Evolutionary conservation across 2,797 vertebrate genomes (phyloP).

Genomic region (Gallinago stenura): DNA sequence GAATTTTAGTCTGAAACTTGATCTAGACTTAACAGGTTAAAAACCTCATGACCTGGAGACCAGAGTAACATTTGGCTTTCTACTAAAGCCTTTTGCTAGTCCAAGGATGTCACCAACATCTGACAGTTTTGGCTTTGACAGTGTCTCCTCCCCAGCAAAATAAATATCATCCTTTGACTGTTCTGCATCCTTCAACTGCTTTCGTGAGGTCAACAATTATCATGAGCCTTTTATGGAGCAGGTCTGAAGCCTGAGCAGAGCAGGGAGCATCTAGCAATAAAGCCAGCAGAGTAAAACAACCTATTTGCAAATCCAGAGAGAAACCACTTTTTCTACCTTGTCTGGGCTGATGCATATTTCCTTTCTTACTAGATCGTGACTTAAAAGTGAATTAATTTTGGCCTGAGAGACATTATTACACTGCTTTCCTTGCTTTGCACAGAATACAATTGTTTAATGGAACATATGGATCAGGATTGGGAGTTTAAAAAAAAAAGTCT

Average conservation of each 20-base stretch:
- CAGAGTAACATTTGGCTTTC: background rate
- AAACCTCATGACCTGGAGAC: fast-evolving
- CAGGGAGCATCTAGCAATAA: background rate
- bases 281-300: background rate
- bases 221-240: background rate
- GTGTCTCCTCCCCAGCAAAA: background rate
- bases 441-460: background rate
- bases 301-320: background rate
- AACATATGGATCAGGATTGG: background rate
- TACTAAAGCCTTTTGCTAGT: background rate
- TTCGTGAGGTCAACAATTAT: background rate
- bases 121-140: background rate
- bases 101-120: background rate
- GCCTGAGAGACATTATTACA: background rate
- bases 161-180: background rate
- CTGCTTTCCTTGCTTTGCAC: background rate
- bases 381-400: background rate
- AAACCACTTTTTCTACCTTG: background rate
- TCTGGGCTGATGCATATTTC: background rate
- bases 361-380: background rate
- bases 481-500: background rate
- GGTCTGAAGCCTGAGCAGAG: background rate
- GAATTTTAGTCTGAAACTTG: background rate
- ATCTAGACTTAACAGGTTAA: background rate
- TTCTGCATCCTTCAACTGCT: background rate